Evolutionary conservation across 2,888 invertebrate genomes (phyloP), one percentile per base, ranked within the genome.

Genomic region (Plagodis dolabraria): DNA sequence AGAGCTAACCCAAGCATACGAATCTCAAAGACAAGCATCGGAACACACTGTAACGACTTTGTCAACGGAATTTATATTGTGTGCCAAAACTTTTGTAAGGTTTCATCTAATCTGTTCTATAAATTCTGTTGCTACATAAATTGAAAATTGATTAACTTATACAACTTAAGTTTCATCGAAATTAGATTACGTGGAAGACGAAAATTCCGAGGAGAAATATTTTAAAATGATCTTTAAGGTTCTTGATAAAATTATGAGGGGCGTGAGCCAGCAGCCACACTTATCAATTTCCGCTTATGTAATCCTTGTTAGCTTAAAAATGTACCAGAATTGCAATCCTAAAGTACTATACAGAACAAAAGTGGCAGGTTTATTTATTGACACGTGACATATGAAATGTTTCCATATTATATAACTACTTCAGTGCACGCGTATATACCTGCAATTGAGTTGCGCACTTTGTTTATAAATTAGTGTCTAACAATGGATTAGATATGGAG

Each of bases 161-260:
- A 40, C 33, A 35, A 40, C 34, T 44, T 38, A n/a, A 50, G 12
- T 57, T 56, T 36, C 12, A 47, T 38, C 35, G 22, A 50, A 42
- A 44, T 49, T 49, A 35, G 11, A 49, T 45, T 35, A 45, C 50
- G 33, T 51, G 11, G 42, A 7, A 49, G 49, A 53, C 52, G 36
- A 38, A 49, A 22, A 11, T 55, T 48, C 43, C 22, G 35, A 7
- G 43, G 12, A 54, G 33, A 34, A 47, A 46, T 34, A 11, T 58
- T 38, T 50, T 35, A 58, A 48, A 43, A 12, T 34, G 34, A 58
- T 10, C 47, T 48, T 48, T 36, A 40, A 48, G 36, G 47, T 47
- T 55, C 36, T 10, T 47, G 59, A 56, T 58, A 47, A 56, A 56
- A 43, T 56, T 54, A 47, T 54, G 54, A 36, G 35, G 47, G 11